phyloP scores from a whole-genome alignment of 2,113 vertebrate genomes.

The Crotalus helleri region DNA sequence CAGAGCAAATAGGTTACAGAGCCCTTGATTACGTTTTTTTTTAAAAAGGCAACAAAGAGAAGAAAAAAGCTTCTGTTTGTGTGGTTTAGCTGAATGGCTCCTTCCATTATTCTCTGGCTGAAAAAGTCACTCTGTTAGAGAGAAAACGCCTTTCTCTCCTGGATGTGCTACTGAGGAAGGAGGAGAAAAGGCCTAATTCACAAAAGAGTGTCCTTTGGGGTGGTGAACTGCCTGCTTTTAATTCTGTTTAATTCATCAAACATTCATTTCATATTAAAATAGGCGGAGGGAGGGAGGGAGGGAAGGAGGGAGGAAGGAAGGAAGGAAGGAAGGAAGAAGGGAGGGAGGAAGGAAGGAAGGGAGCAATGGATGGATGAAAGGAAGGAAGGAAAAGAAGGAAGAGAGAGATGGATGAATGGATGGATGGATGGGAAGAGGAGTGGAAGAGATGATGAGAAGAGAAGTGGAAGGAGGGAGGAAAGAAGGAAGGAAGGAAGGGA shows the following conservation, averaged over 20 bases:
- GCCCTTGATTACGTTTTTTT: not conserved
- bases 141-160: not conserved
- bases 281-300: fast-evolving
- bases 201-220: too few species aligned
- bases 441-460: too few species aligned
- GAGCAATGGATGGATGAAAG: too few species aligned
- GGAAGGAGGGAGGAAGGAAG: too few species aligned
- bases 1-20: not conserved
- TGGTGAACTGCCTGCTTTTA: not conserved
- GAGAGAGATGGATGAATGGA: too few species aligned
- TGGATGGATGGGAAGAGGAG: too few species aligned
- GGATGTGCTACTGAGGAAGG: not conserved
- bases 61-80: too few species aligned
- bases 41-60: not conserved
- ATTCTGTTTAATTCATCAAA: not conserved
- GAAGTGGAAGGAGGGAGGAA: too few species aligned
- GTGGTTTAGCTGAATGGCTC: not conserved
- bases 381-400: too few species aligned
- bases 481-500: too few species aligned
- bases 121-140: not conserved
- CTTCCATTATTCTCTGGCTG: not conserved
- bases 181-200: too few species aligned
- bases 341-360: too few species aligned
- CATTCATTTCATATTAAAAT: not conserved
- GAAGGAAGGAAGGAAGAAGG: fast-evolving